Base-by-base conservation (phyloP, 2,113 vertebrate species). In the Ramphastos sulfuratus region DNA sequence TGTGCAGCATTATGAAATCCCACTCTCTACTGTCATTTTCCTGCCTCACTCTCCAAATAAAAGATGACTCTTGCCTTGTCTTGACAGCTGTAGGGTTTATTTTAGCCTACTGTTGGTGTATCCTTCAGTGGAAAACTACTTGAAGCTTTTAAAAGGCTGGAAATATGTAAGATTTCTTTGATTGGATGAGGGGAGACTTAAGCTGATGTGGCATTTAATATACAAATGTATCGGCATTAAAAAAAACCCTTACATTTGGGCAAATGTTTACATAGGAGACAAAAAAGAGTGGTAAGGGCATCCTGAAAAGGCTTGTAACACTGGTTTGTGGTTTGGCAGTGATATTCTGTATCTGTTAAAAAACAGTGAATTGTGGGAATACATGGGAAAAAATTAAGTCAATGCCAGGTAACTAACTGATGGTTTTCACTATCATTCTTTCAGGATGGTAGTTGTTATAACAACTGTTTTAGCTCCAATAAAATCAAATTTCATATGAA, bases 11-110 rank as follows among this genome's bases (percentile, higher is more conserved):
- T 90, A 63, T 16, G n/a, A 90, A 77, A 73, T 88, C 76, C 35
- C 76, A 76, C 59, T 84, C 54, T 60, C 58, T 87, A 55, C 76
- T 69, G 71, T 94, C 79, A 79, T 87, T 87, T 15, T 11, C 8
- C 25, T 65, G 75, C 20, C 78, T 91, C 7, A 9, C 33, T 87
- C 65, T 64, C 69, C 73, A 70, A 71, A 81, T 82, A 92, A 88
- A 90, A 92, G 65, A 66, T 78, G 52, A 78, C 69, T 92, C 64
- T 85, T 83, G 56, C 65, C 59, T 94, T 80, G n/a, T 73, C 65
- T 92, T 87, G 91, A 59, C 71, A 93, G 83, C 61, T 92, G 69
- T 81, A 83, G 56, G 31, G 46, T 85, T 92, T 88, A 70, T 92
- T 95, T 94, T 88, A 89, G 64, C 67, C 82, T 35, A 11, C 0